Conservation (phyloP, 2,888 invertebrate species). For the Adelphocoris suturalis region DNA sequence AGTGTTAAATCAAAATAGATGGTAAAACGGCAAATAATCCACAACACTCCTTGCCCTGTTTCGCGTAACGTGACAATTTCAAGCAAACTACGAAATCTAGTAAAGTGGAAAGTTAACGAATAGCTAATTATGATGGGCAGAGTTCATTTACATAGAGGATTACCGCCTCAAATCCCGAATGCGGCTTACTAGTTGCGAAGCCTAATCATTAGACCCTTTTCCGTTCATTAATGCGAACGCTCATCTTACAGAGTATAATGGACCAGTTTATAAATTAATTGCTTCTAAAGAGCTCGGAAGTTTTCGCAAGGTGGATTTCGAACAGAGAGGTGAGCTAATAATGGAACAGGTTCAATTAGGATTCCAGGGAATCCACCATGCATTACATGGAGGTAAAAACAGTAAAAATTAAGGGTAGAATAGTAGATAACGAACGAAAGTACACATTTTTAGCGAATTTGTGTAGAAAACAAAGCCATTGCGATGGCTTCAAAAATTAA, state of each 20-base stretch:
- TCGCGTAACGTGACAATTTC: not conserved
- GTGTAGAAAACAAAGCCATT: no score
- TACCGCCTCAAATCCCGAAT: constrained; percentile 10
- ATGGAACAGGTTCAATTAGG: not conserved
- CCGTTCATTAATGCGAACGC: constrained; percentile 12
- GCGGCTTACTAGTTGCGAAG: not conserved
- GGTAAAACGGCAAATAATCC: no score
- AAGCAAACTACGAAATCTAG: not conserved
- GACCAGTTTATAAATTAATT: not conserved
- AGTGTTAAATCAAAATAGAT: no score
- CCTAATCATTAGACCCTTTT: constrained; percentile 23
- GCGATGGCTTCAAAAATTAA: no score
- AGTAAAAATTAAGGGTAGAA: not conserved
- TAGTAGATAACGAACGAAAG: no score
- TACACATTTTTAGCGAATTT: no score
- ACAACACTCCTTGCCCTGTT: not conserved
- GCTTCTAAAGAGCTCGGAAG: not conserved
- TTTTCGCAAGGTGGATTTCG: not conserved
- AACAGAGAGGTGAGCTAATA: not conserved
- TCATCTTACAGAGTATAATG: constrained; percentile 22
- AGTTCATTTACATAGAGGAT: constrained; percentile 3
- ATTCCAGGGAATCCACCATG: not conserved
- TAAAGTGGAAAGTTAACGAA: not conserved
- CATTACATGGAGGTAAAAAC: not conserved
- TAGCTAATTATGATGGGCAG: not conserved